phyloP scores from a whole-genome alignment of 2,797 vertebrate genomes.

The Pseudochirops corinnae region DNA sequence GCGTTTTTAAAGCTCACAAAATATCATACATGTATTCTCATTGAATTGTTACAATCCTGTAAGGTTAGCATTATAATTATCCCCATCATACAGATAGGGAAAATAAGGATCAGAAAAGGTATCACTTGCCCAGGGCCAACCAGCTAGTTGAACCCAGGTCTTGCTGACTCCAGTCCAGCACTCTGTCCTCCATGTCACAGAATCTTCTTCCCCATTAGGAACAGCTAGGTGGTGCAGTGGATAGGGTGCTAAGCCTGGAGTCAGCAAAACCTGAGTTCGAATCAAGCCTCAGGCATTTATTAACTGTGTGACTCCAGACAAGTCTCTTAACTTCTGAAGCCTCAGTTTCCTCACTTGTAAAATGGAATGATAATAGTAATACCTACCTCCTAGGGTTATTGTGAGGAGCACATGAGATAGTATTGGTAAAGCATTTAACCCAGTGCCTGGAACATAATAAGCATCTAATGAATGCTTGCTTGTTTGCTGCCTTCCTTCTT shows the following conservation, averaged over 20 bases:
- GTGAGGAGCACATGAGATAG: background rate
- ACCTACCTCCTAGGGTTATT: background rate
- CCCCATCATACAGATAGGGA: background rate
- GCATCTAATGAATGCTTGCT: background rate
- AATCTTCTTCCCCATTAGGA: background rate
- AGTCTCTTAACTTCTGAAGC: background rate
- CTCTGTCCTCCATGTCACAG: background rate
- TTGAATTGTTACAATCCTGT: background rate
- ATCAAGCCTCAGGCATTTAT: background rate
- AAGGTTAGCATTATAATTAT: background rate
- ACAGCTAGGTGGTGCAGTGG: background rate
- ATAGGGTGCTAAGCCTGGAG: background rate
- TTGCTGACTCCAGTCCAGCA: background rate
- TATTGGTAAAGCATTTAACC: background rate
- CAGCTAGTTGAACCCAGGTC: background rate
- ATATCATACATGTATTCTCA: background rate
- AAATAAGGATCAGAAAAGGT: background rate
- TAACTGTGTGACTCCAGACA: background rate
- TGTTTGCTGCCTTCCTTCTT: background rate
- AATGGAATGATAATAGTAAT: background rate
- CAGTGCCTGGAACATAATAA: background rate
- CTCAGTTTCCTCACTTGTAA: background rate
- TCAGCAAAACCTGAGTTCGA: background rate
- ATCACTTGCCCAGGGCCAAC: background rate
- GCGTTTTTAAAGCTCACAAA: background rate